Evolutionary conservation across 2,113 vertebrate genomes (phyloP).

Genomic region (Thalassoma bifasciatum): DNA sequence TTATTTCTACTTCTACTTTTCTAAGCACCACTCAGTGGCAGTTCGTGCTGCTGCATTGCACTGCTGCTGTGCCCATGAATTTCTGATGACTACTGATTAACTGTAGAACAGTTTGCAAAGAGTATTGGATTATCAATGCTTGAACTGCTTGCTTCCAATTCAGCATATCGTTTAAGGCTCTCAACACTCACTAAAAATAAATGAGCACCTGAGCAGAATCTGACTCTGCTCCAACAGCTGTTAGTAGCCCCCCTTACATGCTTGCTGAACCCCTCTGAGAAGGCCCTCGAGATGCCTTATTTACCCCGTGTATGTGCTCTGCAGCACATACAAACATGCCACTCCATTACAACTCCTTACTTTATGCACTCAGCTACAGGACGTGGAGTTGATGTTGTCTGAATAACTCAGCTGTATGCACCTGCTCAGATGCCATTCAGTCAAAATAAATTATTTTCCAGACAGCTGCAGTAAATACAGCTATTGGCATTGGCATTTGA

Average conservation of each 20-base stretch:
- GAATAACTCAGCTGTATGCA: slow-evolving; percentile 41
- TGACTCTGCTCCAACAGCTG: slow-evolving; percentile 32
- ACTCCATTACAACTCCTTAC: slow-evolving; percentile 5
- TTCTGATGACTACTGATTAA: no score
- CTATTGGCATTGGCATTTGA: slow-evolving; percentile 45
- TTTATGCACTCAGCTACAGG: neutral
- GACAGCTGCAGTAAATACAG: slow-evolving; percentile 38
- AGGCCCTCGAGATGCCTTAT: slow-evolving; percentile 39
- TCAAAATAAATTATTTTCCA: slow-evolving; percentile 43
- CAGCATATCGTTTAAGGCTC: slow-evolving; percentile 14
- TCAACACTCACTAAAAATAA: slow-evolving; percentile 49
- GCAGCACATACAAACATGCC: neutral
- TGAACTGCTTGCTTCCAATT: neutral
- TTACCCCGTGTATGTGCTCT: slow-evolving; percentile 8
- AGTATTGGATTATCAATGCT: no score
- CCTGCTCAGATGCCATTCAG: slow-evolving; percentile 48
- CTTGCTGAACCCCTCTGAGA: slow-evolving; percentile 22
- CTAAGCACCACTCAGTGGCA: no score
- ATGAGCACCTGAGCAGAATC: slow-evolving; percentile 40
- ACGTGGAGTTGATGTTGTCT: slow-evolving; percentile 17
- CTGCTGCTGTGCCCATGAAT: no score
- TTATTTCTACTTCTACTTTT: no score
- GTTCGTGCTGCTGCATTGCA: no score
- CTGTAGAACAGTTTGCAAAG: no score
- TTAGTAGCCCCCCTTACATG: neutral